Base-by-base conservation (phyloP, 2,888 invertebrate species). In the Gortyna flavago region DNA sequence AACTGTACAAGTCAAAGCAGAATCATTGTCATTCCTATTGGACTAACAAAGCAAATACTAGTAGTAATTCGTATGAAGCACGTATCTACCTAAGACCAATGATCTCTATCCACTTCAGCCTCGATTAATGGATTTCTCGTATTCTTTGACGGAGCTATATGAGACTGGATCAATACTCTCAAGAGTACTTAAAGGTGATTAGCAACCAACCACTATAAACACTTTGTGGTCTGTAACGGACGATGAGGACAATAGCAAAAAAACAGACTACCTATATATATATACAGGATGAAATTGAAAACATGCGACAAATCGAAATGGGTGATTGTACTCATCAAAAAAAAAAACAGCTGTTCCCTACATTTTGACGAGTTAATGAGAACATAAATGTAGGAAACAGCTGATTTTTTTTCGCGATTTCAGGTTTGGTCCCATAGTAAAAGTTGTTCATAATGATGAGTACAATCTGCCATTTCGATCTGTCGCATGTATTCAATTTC, bases 151-250 rank as follows among this genome's bases (percentile, higher is more conserved):
- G 32, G 29, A 75, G 57, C 21, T 75, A 16, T 32, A 16, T n/a
- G 3, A 1, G n/a, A 29, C 44, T 59, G 48, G 35, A 80, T 69
- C 41, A 80, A 80, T 65, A 65, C 80, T 75, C 48, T 54, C 44
- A 73, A 79, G 73, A 73, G 73, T 80, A 80, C 75, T 69, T 44
- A 29, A 18, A 69, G 35, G 59, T 69, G 64, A 80, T 80, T 68
- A 80, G 41, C 51, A 80, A 65, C 21, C 13, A 25, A 79, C 51
- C 61, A 73, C 66, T 62, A 29, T 48, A 41, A 59, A 35, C 51
- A 66, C n/a, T n/a, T 21, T 78, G 67, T n/a, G 79, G 66, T 75
- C 18, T 68, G 18, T 48, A 38, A 75, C 7, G 44, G 29, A 2
- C 11, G 8, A 48, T 41, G 35, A 38, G 13, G 29, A 79, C 74